Evolutionary conservation across 1,140 invertebrate genomes (phyloP), one percentile per base, ranked within the genome.

Genomic region (Psix sp.): DNA sequence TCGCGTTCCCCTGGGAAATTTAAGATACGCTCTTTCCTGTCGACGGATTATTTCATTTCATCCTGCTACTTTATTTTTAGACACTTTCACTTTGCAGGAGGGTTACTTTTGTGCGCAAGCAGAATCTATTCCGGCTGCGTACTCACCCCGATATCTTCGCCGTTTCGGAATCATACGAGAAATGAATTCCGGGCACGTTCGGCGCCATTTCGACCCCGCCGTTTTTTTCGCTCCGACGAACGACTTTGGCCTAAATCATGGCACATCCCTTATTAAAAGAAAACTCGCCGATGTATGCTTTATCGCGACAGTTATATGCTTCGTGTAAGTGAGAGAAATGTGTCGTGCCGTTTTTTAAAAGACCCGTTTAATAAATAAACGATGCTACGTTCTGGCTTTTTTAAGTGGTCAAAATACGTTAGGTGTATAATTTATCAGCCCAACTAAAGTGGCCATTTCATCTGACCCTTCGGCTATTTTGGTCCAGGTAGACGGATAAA

Each of bases 231-330:
- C 29, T 13, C 42, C 48, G 29, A 74, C 56, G 67, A 65, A 48
- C 77, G 72, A 71, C 62, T 63, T 67, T 66, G 38, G 54, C 73
- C 75, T 84, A 82, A 83, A 84, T 84, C 82, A 84, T 84, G 79
- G 78, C 79, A 70, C 73, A 76, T 80, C 65, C 76, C 78, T 82
- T 84, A 83, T 83, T 82, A 77, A 83, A 84, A 78, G 57, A 71
- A 73, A 78, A 70, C 72, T 73, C 60, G 67, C 46, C 74, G 20
- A 77, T 67, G 73, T 76, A 78, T 79, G 76, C 67, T 80, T 81
- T 79, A 81, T 76, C 74, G 74, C 73, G 60, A 73, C 70, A 60
- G 46, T 60, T 39, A 73, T 46, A 52, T 29, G 40, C 33, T 39
- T 17, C 29, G 39, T 46, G 49, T 65, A 39, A 56, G 57, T 56